Evolutionary conservation across 2,888 invertebrate genomes (phyloP).

Genomic region (Litoditis marina): DNA sequence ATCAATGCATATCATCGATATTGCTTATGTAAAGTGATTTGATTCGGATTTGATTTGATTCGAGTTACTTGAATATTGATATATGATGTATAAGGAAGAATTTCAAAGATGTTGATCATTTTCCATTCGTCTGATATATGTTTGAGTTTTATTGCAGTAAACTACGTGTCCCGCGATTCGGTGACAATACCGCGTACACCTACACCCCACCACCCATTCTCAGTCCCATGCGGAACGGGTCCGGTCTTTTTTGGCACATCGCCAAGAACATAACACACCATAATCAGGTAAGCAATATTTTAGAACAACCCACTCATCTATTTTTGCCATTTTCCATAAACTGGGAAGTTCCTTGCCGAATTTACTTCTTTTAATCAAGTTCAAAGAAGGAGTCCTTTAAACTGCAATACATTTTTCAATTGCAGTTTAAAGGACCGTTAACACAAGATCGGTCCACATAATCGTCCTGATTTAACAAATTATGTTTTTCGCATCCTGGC

Average conservation of each 20-base stretch:
- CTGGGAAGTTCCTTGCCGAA: background rate
- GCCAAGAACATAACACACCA: conserved; percentile 21
- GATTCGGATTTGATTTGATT: too few species aligned
- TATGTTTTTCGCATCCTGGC: too few species aligned
- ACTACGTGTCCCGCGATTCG: conserved; percentile 35
- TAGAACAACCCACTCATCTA: too few species aligned
- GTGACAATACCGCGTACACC: conserved; percentile 2
- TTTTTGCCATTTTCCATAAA: too few species aligned
- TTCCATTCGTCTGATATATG: background rate
- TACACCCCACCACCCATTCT: conserved; percentile 92
- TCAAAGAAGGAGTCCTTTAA: too few species aligned
- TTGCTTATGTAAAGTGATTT: background rate
- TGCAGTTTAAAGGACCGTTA: too few species aligned
- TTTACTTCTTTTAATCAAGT: background rate
- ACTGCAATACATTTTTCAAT: too few species aligned
- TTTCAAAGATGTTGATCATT: background rate
- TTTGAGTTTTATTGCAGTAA: conserved; percentile 32
- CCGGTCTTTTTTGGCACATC: conserved; percentile 74
- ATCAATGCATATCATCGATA: background rate
- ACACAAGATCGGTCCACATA: too few species aligned
- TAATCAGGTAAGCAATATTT: conserved; percentile 12
- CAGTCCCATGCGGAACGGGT: conserved; percentile 83
- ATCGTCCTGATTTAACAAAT: too few species aligned
- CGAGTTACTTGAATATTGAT: background rate
- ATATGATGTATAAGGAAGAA: background rate